Base-by-base conservation (phyloP, 2,797 vertebrate genomes). In the Pogoniulus pusillus region DNA sequence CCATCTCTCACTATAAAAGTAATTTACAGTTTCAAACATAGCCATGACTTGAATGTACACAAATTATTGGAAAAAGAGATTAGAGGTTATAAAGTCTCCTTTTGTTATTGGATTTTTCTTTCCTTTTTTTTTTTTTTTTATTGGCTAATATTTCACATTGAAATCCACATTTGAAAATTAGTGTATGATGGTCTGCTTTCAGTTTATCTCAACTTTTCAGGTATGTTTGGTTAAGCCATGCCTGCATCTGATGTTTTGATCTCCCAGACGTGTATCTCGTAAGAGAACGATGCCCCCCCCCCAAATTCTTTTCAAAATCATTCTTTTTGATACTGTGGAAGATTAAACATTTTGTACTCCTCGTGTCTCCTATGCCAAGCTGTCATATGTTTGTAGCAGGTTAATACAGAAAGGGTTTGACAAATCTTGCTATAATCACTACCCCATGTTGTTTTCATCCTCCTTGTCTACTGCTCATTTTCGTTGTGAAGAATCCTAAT, bases 381-480 rank as follows among this genome's bases (percentile, higher is more conserved):
- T 87, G 57, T 90, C 93, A 75, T 80, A 91, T 91, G 85, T 95
- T 91, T 93, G 65, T 84, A 94, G 62, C 34, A 91, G 89, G 71
- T 91, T 94, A 95, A 88, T 87, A 62, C 27, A 80, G 55, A 92
- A 80, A 69, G 51, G 80, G 88, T 65, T 75, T 96, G 93, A 91
- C 93, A 96, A 94, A 96, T 96, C 91, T 77, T 91, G 72, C 95
- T 94, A 89, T 94, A 93, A 94, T 97, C 83, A 82, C 95, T 96
- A 93, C 94, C 92, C 96, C 92, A 93, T 96, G 93, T 96, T 96
- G 93, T 94, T 96, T 97, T 96, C 95, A 96, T 95, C 89, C 80
- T 97, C 16, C 71, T 83, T 96, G 89, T 93, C 89, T 87, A 51
- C 96, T 97, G 96, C 93, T 98, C 96, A 96, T 97, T 97, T 97